Conservation (phyloP, 2,888 invertebrate species). For the Drosophila longiperda region DNA sequence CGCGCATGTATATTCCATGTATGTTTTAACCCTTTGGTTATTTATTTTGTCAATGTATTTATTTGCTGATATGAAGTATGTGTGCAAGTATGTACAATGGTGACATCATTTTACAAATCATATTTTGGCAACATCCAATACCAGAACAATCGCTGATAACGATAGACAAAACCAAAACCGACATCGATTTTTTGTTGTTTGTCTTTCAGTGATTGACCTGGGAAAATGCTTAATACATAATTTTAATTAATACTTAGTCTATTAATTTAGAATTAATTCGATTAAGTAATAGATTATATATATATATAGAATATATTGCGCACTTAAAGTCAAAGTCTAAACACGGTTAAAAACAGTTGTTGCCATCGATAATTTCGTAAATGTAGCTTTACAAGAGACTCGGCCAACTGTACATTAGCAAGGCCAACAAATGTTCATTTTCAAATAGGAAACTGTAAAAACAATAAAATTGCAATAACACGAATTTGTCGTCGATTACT, state of each 20-base stretch:
- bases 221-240: background rate
- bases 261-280: background rate
- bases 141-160: background rate
- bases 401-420: constrained; percentile 37
- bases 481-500: constrained; percentile 67
- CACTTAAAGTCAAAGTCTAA: constrained; percentile 40
- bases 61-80: background rate
- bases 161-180: background rate
- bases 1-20: background rate
- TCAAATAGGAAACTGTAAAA: constrained; percentile 30
- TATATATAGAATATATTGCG: no score
- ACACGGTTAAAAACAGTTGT: constrained; percentile 56
- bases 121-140: background rate
- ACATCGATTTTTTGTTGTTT: background rate
- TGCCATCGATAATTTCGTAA: constrained; percentile 36
- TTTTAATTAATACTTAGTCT: background rate
- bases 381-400: constrained; percentile 4
- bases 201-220: background rate
- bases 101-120: constrained; percentile 1
- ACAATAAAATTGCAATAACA: constrained; percentile 49
- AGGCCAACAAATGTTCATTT: constrained; percentile 4
- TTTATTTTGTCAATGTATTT: background rate
- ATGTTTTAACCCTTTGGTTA: background rate
- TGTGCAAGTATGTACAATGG: background rate
- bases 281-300: background rate